phyloP scores from a whole-genome alignment of 2,797 vertebrate genomes.

The Rhabdophis nuchalis region DNA sequence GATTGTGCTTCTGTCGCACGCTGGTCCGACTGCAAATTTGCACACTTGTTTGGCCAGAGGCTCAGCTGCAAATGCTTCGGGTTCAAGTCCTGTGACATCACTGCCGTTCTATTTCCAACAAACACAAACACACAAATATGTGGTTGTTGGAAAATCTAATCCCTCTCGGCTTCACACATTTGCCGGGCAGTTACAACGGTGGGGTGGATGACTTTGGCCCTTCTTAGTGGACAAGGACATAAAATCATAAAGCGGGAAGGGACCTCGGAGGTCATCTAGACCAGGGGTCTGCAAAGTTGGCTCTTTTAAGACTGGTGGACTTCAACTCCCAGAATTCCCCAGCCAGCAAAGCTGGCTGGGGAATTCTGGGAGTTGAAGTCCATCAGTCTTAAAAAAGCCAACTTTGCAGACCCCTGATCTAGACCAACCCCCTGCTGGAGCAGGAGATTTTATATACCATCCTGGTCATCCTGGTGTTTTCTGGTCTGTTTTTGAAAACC shows the following conservation, averaged over 20 bases:
- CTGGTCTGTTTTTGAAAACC: neutral
- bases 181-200: neutral
- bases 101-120: neutral
- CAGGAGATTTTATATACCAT: neutral
- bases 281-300: too few species aligned
- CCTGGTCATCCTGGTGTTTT: neutral
- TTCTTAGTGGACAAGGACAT: conserved; percentile 54
- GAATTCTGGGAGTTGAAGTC: too few species aligned
- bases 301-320: too few species aligned
- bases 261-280: neutral
- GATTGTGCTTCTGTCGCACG: fast-evolving
- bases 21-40: neutral
- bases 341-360: too few species aligned
- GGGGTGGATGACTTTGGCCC: conserved; percentile 14
- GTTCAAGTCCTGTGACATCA: neutral
- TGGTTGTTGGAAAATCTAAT: neutral
- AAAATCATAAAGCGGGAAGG: neutral
- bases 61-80: neutral
- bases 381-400: too few species aligned
- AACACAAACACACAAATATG: neutral
- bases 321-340: too few species aligned
- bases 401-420: too few species aligned
- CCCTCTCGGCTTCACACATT: neutral
- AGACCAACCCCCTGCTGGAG: neutral
- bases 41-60: conserved; percentile 12